Conservation (phyloP, 2,113 vertebrate genomes). For the Poeciliopsis prolifica region DNA sequence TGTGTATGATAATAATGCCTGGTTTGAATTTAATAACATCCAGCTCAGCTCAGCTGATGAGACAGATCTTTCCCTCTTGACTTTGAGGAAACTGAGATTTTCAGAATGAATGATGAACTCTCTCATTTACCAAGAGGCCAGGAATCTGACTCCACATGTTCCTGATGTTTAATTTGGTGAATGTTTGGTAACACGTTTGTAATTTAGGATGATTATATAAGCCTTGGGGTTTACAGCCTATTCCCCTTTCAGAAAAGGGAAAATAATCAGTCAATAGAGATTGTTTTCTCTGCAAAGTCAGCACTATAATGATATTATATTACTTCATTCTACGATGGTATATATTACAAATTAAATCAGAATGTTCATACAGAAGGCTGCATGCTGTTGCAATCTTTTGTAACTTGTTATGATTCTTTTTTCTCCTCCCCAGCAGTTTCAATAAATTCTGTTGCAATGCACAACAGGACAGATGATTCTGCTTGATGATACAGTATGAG, state of each 20-base stretch:
- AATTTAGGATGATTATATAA: neutral
- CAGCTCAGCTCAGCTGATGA: neutral
- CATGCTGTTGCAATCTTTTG: neutral
- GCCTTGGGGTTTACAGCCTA: slow-evolving; percentile 1
- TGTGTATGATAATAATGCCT: neutral
- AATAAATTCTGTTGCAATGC: slow-evolving; percentile 14
- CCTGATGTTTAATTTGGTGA: neutral
- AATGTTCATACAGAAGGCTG: neutral
- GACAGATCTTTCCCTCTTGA: slow-evolving; percentile 13
- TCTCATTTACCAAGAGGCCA: neutral
- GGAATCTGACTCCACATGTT: neutral
- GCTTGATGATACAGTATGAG: slow-evolving; percentile 19
- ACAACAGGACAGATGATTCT: slow-evolving; percentile 16
- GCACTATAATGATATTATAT: neutral
- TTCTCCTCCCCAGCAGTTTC: slow-evolving; percentile 2
- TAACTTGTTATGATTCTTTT: neutral
- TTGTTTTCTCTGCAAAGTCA: neutral
- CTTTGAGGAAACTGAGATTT: neutral
- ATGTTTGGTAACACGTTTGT: slow-evolving; percentile 1
- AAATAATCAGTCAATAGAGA: neutral
- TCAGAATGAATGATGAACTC: slow-evolving; percentile 3
- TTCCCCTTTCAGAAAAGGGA: neutral
- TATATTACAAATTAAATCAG: neutral
- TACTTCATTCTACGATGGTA: neutral
- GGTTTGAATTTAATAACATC: neutral